These are phyloP conservation scores for Myotis vivesi DNA, from an alignment of 2,797 vertebrate species.

Conservation along the genomic window DNA sequence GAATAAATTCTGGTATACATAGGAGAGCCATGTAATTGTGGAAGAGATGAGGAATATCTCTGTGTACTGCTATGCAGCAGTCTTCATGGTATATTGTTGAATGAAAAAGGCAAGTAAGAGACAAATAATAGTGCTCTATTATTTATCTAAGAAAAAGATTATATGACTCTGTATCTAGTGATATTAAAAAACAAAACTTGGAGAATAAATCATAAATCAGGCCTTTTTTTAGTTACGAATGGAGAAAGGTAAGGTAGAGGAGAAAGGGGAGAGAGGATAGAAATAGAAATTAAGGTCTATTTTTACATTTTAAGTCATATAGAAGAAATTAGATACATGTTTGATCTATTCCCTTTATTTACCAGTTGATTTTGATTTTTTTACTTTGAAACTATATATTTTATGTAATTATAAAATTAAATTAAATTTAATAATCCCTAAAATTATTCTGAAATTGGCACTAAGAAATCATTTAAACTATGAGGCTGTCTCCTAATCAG, in stretches of 20 bases:
- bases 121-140: neutral
- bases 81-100: neutral
- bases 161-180: neutral
- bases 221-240: neutral
- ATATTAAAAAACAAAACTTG: neutral
- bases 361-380: neutral
- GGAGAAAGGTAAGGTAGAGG: neutral
- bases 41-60: neutral
- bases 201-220: neutral
- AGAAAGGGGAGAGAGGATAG: neutral
- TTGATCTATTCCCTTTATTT: neutral
- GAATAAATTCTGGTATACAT: neutral
- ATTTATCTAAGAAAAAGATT: neutral
- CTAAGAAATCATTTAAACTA: neutral
- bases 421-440: neutral
- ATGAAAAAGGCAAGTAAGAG: neutral
- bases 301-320: neutral
- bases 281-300: neutral
- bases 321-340: neutral
- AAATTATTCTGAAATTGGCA: neutral
- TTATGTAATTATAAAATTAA: conserved; percentile 21
- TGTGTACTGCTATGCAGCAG: neutral
- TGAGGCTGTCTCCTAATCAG: neutral
- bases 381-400: neutral
- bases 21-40: neutral